Base-by-base conservation (phyloP, 2,113 vertebrate species). In the Piaya cayana region DNA sequence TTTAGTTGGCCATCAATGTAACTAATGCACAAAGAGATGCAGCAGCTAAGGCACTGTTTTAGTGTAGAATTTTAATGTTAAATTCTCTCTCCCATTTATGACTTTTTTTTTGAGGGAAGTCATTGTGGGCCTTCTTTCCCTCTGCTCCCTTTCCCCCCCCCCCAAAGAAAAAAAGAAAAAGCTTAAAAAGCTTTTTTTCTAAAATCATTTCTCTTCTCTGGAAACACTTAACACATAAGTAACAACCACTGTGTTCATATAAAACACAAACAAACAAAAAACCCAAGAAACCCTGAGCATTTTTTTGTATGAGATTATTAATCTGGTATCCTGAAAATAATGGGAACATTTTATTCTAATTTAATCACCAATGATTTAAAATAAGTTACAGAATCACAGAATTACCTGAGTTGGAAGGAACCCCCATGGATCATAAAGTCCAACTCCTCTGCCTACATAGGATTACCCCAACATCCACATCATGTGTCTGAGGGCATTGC, bases 201-300 rank as follows among this genome's bases (percentile, higher is more conserved):
- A 39, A 39, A 79, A 30, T 63, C 0, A 0, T 34, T 1, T 37
- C 12, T 53, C 4, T 2, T 82, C 26, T 67, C 43, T 68, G 25
- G 27, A 88, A 82, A 82, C n/a, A 82, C 2, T 13, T 70, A 23
- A 75, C 58, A 47, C 26, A 71, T 82, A 21, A 26, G 22, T 86
- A 49, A 25, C 20, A 76, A 22, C 19, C 43, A 50, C 39, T 2
- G 1, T 79, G 26, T 42, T 37, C 3, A 42, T 43, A 63, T 5
- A 5, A 62, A 50, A 77, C 36, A 68, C 34, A 6, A 16, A 43
- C 11, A 43, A 43, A 45, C 43, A 45, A 45, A 45, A 45, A 47
- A 47, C 17, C 45, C 9, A n/a, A 32, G 1, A 7, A 45, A 19
- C 21, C 8, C 59, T 26, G 45, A 45, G 32, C 23, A 36, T 52